A percentile compares a stretch with the other conserved stretches of the same genome.
phyloP scores from a whole-genome alignment of 2,113 vertebrate genomes.

The Mormyrus lacerda region DNA sequence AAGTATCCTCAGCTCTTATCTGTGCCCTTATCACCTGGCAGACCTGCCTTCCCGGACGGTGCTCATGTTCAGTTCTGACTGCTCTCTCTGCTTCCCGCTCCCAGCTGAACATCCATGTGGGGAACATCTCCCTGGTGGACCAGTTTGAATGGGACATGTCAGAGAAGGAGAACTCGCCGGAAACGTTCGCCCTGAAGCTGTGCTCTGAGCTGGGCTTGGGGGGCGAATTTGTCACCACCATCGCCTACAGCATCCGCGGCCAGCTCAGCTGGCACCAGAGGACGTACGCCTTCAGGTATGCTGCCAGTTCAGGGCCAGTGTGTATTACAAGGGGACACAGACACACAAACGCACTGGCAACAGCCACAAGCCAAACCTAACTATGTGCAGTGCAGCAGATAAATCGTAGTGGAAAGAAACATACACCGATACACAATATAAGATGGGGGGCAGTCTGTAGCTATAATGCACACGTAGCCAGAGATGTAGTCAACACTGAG shows the following conservation, averaged over 20 bases:
- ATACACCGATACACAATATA: not conserved
- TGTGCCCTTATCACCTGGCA: not conserved
- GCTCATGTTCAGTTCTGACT: not conserved
- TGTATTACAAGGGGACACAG: not conserved
- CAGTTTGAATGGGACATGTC: slow-evolving; percentile 99
- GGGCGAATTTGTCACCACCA: slow-evolving; percentile 95
- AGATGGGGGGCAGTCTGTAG: not conserved
- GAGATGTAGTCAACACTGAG: not conserved
- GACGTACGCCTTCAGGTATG: slow-evolving; percentile 96
- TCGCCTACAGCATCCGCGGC: slow-evolving; percentile 96
- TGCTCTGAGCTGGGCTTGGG: slow-evolving; percentile 94
- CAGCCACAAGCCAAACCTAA: not conserved
- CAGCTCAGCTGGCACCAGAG: slow-evolving; percentile 99
- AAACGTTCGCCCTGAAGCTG: slow-evolving; percentile 94
- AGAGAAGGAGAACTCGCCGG: slow-evolving; percentile 92
- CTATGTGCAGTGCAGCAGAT: not conserved
- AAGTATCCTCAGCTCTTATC: not conserved
- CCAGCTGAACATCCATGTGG: slow-evolving; percentile 93
- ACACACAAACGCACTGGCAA: not conserved
- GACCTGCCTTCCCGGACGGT: not conserved
- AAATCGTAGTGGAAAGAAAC: not conserved
- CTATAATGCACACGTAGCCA: not conserved
- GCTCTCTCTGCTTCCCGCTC: not conserved
- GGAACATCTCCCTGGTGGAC: slow-evolving; percentile 97
- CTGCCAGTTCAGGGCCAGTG: not conserved